Conservation (phyloP, 1,140 invertebrate genomes). For the Drosophila kepulauana region DNA sequence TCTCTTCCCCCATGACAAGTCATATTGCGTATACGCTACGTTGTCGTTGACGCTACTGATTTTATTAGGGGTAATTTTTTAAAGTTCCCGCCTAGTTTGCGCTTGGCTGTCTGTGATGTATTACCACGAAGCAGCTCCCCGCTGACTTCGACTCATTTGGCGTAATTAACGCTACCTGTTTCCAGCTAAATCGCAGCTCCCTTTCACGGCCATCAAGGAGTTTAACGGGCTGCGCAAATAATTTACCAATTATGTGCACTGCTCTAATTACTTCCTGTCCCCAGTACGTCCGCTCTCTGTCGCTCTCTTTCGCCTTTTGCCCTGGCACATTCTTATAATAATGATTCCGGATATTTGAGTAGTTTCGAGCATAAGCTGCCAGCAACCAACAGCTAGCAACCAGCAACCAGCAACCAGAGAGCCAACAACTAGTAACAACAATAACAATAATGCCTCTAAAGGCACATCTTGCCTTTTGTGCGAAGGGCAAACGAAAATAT, state of each 20-base stretch:
- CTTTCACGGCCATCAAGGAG: conserved; percentile 46
- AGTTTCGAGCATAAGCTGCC: conserved; percentile 76
- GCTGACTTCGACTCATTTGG: conserved; percentile 1
- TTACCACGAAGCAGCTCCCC: background rate
- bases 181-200: conserved; percentile 27
- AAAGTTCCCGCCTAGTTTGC: background rate
- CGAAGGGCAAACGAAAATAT: conserved; percentile 50
- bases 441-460: conserved; percentile 59
- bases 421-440: conserved; percentile 59
- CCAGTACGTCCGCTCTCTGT: conserved; percentile 52
- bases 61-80: conserved; percentile 65
- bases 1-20: conserved; percentile 55
- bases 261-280: conserved; percentile 76
- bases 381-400: conserved; percentile 51
- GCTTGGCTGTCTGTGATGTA: background rate
- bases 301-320: background rate
- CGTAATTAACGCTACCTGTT: conserved; percentile 34
- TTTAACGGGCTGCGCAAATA: conserved; percentile 63
- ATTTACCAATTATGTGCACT: conserved; percentile 75
- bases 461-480: conserved; percentile 55
- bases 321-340: conserved; percentile 76
- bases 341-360: conserved; percentile 83
- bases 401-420: conserved; percentile 58
- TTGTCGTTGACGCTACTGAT: conserved; percentile 44
- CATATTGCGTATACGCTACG: conserved; percentile 61